Base-by-base conservation (phyloP, 53 echinoderm and acorn worm genomes). In the Zoroaster sp. region DNA sequence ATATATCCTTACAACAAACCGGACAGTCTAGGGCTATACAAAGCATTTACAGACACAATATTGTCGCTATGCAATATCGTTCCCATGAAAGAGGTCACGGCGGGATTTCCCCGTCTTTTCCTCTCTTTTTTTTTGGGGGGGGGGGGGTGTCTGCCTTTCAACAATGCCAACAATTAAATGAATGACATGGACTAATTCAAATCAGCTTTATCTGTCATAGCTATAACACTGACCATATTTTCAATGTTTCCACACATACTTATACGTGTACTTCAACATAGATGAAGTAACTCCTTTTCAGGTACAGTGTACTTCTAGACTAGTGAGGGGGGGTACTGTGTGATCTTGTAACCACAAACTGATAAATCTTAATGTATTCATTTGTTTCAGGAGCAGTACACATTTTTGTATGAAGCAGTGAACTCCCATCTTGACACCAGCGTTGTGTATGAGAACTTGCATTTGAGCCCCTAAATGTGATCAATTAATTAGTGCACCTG, bases 341-440 rank as follows among this genome's bases (percentile, higher is more conserved):
- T 44, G 8, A 7, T 10, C 7, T 44, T 10, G 7, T 12, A 44
- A 44, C 12, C 45, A 10, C 12, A 44, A 7, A 10, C 12, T 10
- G 8, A 10, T 0, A 10, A 7, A 44, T 44, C 45, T 44, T 44
- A 10, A 10, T 44, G 45, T 44, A 10, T 7, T 55, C 20, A 15
- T 52, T 28, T 9, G 21, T 78, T 7, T n/a, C 55, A 78, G 78
- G 55, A 31, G 35, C 78, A 78, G 35, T 78, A 78, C 53, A 32
- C 78, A 30, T 78, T 78, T 39, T 21, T 78, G 6, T 55, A 78
- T 35, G 78, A 34, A 78, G 78, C 78, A 51, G 78, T 78, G 25
- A 52, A 52, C 47, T 36, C 34, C 17, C 33, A 33, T 17, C 51
- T 78, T 9, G 15, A 54, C 54, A 21, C 21, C 9, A 28, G 28